Percentiles rank a stretch among this genome's conserved stretches.
Conservation (phyloP, 2,113 vertebrate species). For the Platycercus adscitus region DNA sequence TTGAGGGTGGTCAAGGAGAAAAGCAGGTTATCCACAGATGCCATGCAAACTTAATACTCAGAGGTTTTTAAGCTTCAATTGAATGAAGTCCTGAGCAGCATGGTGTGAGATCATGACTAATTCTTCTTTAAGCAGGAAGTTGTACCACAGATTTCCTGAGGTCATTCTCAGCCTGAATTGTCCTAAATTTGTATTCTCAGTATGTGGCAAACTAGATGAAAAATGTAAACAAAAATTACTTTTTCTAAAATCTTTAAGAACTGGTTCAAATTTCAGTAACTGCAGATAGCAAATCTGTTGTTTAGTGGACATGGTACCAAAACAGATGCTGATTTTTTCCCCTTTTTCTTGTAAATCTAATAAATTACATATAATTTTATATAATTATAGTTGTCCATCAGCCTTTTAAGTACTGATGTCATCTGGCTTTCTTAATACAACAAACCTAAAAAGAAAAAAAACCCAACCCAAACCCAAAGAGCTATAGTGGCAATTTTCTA, state of each 20-base stretch:
- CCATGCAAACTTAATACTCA: fast-evolving
- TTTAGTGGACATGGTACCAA: background rate
- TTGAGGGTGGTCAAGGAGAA: background rate
- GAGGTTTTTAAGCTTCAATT: background rate
- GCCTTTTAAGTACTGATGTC: background rate
- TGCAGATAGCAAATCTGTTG: background rate
- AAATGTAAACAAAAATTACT: background rate
- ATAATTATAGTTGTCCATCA: background rate
- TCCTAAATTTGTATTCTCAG: background rate
- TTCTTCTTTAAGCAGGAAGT: background rate
- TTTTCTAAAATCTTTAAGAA: background rate
- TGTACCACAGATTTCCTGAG: background rate
- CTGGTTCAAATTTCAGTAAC: background rate
- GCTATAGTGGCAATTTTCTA: background rate
- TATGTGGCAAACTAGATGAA: background rate
- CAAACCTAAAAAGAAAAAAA: background rate
- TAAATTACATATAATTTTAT: background rate
- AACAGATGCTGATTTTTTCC: background rate
- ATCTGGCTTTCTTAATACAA: background rate
- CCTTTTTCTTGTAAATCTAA: background rate
- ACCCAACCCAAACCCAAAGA: fast-evolving
- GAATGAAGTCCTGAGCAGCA: background rate
- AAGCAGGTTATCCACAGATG: fast-evolving
- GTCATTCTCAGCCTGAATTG: background rate
- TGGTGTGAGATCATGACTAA: background rate